Base-by-base conservation (phyloP, 1,140 invertebrate species). In the Conus betulinus region DNA sequence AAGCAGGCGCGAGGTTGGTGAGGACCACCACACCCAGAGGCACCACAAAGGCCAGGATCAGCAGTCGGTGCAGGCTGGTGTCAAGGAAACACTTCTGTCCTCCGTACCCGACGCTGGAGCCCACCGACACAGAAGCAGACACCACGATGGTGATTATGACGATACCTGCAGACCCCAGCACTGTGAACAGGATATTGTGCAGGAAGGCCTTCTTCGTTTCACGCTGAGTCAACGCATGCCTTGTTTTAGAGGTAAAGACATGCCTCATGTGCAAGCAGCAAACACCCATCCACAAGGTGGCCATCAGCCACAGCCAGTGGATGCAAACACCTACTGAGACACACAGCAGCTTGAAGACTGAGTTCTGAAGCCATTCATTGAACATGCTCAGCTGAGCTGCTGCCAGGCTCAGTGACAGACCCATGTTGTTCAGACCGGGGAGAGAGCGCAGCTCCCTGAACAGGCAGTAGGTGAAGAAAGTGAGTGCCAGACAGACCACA, bases 401-500 rank as follows among this genome's bases (percentile, higher is more conserved):
- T 23, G 20, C 71, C 71, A 74, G 71, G 23, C 13, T 20, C 13
- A 23, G 23, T 7, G 13, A 74, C 13, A 74, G n/a, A 74, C 71
- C 71, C 71, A 74, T 74, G 71, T n/a, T 74, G 71, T 74, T 74
- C 13, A 74, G 71, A 20, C 71, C 71, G 39, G 71, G 71, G 95
- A 95, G 8, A 95, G 91, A 4, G 92, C 13, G 39, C 96, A 93
- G 88, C 96, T 95, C 11, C 11, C 95, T 60, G 15, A 60, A 60
- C 57, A 60, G 57, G 57, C 8, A 60, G 15, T 60, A 60, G 57
- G 57, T 60, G 8, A 60, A 15, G 8, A 60, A 15, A 60, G 57
- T 60, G 57, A 60, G 57, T 60, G 57, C 57, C 57, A 60, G 57
- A 60, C 57, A 60, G 8, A 60, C 8, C 57, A 60, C 8, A 60